Conservation (phyloP, 1,140 invertebrate genomes). For the Cotesia glomerata region DNA sequence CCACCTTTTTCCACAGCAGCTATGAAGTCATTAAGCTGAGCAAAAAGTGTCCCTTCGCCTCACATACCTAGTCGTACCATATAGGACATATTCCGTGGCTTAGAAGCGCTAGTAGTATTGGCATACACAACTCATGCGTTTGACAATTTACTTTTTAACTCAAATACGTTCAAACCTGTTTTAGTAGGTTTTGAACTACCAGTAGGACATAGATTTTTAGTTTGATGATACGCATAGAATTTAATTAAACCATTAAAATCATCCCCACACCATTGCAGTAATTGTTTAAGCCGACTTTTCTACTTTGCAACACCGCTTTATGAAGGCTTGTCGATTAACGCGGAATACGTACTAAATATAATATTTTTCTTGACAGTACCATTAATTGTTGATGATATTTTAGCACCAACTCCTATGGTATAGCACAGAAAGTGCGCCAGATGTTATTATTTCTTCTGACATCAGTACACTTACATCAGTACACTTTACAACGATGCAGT, state of each 20-base stretch:
- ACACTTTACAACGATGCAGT: constrained; percentile 97
- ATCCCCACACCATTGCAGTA: constrained; percentile 96
- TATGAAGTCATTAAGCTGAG: constrained; percentile 94
- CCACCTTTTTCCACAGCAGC: constrained; percentile 95
- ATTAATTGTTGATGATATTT: constrained; percentile 92
- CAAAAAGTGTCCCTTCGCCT: constrained; percentile 95
- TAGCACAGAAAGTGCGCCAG: constrained; percentile 88
- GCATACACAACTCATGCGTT: constrained; percentile 97
- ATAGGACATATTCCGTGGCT: constrained; percentile 99
- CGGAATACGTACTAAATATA: constrained; percentile 97
- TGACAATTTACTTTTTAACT: constrained; percentile 93
- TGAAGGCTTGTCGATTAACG: constrained; percentile 95
- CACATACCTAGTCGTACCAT: constrained; percentile 98
- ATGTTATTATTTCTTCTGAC: constrained; percentile 87
- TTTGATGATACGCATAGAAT: constrained; percentile 99
- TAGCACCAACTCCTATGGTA: constrained; percentile 98
- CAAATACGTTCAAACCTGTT: constrained; percentile 89
- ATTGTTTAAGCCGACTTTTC: constrained; percentile 91
- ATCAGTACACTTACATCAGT: constrained; percentile 91
- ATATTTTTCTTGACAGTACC: constrained; percentile 95
- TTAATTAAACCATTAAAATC: constrained; percentile 96
- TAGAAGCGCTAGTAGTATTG: constrained; percentile 96
- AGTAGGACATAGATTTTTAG: constrained; percentile 98
- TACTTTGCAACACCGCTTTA: constrained; percentile 85
- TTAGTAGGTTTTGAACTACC: constrained; percentile 95